Conservation (phyloP, 2,113 vertebrate species). For the Diadophis punctatus region DNA sequence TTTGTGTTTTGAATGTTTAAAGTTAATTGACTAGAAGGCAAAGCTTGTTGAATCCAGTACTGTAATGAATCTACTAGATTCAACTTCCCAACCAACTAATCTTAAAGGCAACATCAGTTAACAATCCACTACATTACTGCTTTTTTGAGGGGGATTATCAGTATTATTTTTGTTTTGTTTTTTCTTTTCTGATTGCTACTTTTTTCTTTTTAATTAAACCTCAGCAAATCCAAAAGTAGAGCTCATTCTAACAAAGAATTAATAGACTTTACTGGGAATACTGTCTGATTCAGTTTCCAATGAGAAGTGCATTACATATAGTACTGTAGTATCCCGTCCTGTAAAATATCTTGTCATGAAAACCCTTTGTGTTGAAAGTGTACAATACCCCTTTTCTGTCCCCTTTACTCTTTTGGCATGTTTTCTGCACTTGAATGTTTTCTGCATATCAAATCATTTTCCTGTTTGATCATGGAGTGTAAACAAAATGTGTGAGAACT, state of each 20-base stretch:
- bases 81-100: neutral
- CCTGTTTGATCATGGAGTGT: neutral
- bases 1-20: neutral
- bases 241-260: neutral
- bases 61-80: neutral
- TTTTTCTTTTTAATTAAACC: neutral
- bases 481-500: neutral
- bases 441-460: neutral
- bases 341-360: constrained; percentile 21
- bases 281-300: constrained; percentile 50
- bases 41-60: neutral
- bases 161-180: neutral
- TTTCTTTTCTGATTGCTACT: neutral
- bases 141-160: neutral
- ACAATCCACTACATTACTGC: neutral
- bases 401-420: neutral
- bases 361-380: neutral
- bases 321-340: constrained; percentile 39
- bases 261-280: constrained; percentile 17
- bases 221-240: constrained; percentile 9
- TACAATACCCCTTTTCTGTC: neutral
- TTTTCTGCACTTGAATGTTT: neutral
- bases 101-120: neutral
- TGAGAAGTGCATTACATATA: constrained; percentile 45
- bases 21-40: neutral